Evolutionary conservation across 2,888 invertebrate genomes (phyloP).

Genomic region (Agrilus mali): DNA sequence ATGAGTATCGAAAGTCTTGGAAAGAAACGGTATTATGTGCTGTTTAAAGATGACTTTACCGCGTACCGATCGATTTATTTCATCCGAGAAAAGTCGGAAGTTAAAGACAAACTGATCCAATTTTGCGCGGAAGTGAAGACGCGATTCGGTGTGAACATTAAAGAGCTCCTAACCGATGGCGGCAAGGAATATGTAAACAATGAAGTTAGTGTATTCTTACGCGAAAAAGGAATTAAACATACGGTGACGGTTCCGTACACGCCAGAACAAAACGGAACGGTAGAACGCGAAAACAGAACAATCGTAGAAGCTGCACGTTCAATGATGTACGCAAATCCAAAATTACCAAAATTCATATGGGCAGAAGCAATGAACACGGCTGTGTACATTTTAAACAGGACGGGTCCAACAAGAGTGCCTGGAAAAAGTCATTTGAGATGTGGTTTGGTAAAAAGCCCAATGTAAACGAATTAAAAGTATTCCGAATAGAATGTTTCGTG

Average conservation of each 20-base stretch:
- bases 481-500: constrained; percentile 14
- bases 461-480: constrained; percentile 9
- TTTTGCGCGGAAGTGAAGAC: constrained; percentile 9
- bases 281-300: too few species aligned
- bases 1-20: too few species aligned
- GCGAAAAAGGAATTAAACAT: constrained; percentile 11
- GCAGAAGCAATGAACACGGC: too few species aligned
- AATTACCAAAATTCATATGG: too few species aligned
- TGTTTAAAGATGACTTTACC: too few species aligned
- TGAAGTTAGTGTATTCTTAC: constrained; percentile 6
- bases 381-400: constrained; percentile 5
- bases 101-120: constrained; percentile 2
- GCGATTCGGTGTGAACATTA: constrained; percentile 11
- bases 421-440: constrained; percentile 8
- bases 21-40: too few species aligned
- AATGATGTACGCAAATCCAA: too few species aligned
- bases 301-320: too few species aligned
- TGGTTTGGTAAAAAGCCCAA: constrained; percentile 3
- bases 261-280: neutral
- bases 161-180: constrained; percentile 13
- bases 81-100: constrained; percentile 8
- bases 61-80: constrained; percentile 7
- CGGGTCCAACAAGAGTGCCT: constrained; percentile 7
- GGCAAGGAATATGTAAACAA: constrained; percentile 14
- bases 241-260: constrained; percentile 7